Evolutionary conservation across 2,888 invertebrate genomes (phyloP), one percentile per base, ranked within the genome.

Genomic region (Boloria selene): DNA sequence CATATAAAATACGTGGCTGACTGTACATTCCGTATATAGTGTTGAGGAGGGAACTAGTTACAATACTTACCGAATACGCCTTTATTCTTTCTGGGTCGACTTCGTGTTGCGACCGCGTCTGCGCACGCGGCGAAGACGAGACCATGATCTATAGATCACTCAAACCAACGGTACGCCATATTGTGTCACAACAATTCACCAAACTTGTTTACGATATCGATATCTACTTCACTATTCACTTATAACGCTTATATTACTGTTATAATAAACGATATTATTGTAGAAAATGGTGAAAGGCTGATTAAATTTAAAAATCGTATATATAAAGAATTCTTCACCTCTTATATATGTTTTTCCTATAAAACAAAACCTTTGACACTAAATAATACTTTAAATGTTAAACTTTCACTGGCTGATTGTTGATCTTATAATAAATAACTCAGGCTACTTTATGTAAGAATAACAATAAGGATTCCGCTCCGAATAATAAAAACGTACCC

Each of bases 91-190:
- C 87, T 80, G 89, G 88, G 84, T 91, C 92, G 81, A 92, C 87
- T 74, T 88, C 88, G 81, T 86, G 87, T 72, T 86, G 86, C 81
- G 86, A 86, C 73, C 90, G 89, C 68, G 88, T 78, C 77, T 88
- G 90, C 82, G 90, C 88, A 70, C 90, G 90, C 82, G 92, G 91
- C 79, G 92, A 91, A 82, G 92, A 92, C 82, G 92, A 92, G 79
- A 92, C 92, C 92, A 92, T 92, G 85, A 84, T 90, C 88, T 85
- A 84, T 82, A 76, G 85, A 85, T 87, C 88, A 86, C 87, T 84
- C 79, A 81, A 80, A 71, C 75, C 77, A 44, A 66, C 66, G 42
- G 47, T 18, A 61, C 59, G 49, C 56, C 60, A 68, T 59, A 47
- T 59, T 54, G 50, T 67, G 45, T 56, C 55, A 17, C 52, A 55